Percentiles rank a stretch among this genome's conserved stretches.
These are phyloP conservation scores for Turdus rufiventris DNA, from an alignment of 2,113 vertebrate genomes.

Conservation along the genomic window DNA sequence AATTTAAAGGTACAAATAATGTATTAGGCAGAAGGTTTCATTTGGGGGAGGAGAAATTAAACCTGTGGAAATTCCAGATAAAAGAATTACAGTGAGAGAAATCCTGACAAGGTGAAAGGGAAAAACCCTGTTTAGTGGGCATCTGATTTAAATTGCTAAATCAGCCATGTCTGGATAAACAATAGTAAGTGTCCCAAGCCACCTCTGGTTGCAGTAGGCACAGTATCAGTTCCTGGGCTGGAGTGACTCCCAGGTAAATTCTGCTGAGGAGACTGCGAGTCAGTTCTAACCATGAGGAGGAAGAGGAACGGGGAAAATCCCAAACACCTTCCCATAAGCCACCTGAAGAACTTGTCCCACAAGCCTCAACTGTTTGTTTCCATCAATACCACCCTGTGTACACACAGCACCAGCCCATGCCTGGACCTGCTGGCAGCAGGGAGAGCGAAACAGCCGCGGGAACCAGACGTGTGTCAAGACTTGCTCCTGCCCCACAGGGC, in stretches of 20 bases:
- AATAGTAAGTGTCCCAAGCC: not conserved
- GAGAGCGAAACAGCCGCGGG: not conserved
- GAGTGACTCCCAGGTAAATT: not conserved
- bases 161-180: not conserved
- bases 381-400: slow-evolving; percentile 63
- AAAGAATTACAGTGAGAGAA: not conserved
- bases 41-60: not conserved
- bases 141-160: not conserved
- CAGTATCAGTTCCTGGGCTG: not conserved
- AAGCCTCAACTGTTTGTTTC: slow-evolving; percentile 59
- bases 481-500: not conserved
- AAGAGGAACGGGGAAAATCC: slow-evolving; percentile 64
- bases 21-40: not conserved
- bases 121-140: not conserved
- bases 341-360: slow-evolving; percentile 66
- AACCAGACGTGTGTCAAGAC: not conserved
- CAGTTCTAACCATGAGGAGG: not conserved
- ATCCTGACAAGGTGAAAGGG: not conserved
- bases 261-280: not conserved
- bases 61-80: not conserved
- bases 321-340: slow-evolving; percentile 50
- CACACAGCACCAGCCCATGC: slow-evolving; percentile 43
- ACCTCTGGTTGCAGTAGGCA: not conserved
- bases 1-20: not conserved
- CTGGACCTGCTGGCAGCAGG: slow-evolving; percentile 19